Evolutionary conservation across 2,888 invertebrate species (phyloP), one percentile per base, ranked within the genome.

Genomic region (Uropetala carovei): DNA sequence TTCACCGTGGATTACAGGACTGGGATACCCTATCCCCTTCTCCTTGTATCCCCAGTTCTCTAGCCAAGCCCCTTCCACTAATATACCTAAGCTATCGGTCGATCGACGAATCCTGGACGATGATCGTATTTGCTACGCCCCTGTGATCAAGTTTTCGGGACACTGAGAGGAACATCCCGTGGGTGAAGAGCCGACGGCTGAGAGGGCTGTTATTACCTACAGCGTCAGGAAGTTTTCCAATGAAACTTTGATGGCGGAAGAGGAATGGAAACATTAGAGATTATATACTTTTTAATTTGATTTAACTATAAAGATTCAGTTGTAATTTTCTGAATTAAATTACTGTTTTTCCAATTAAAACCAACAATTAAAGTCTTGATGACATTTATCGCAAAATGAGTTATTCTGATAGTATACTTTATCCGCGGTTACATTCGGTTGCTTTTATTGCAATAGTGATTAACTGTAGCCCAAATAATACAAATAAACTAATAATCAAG

Each of bases 181-280:
- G 86, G 86, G 60, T 30, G 16, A 85, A 59, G 59, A 59, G 64
- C 27, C 68, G 18, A 22, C 13, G 30, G 68, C 60, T 86, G 30
- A 86, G 60, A 86, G 18, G 64, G 64, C 64, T 11, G 30, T 89
- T 86, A 18, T 86, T 86, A 89, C 43, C 16, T 27, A 43, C 5
- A 27, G 58, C 27, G 68, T 89, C 18, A 7, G 64, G 64, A 89
- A 89, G 89, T 89, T 89, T 89, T 64, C 58, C 68, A 89, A 89
- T 89, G 60, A 89, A 89, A 60, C 30, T 68, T 64, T 68, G 64
- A 89, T 43, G 43, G 75, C 56, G 43, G 56, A 83, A 83, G 16
- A 13, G 13, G 60, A 7, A 60, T 59, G 68, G 30, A 16, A 60
- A 30, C 60, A 75, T 27, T 13, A 27, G 27, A 27, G 75, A 75